Base-by-base conservation (phyloP, 2,888 invertebrate species). In the Endomychus coccineus region DNA sequence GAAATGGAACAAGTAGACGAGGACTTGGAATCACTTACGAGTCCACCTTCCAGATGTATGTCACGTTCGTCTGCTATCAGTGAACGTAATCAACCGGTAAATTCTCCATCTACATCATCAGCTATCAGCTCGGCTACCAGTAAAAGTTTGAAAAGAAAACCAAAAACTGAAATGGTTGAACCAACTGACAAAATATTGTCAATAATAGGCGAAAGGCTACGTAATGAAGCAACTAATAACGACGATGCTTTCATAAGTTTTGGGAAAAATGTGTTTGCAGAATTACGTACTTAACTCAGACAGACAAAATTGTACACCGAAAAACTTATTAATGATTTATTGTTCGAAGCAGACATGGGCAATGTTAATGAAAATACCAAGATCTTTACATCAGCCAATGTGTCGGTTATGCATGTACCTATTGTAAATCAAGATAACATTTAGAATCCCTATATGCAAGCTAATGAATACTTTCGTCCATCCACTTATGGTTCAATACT, bases 281-380 rank as follows among this genome's bases (percentile, higher is more conserved):
- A 36, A 14, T 10, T 36, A 9, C 1, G 31, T 10, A 36, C 12
- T 6, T 14, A 34, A 13, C 21, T 19, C 14, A 16, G 14, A 4
- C 32, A 36, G 11, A 36, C 22, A 21, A 31, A 33, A 22, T 10
- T 36, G 2, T 34, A 34, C 16, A 16, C 30, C 7, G 36, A 36
- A 14, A 36, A 36, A 15, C 22, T 36, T 12, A 36, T 36, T 15
- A 33, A 36, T 36, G 36, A 36, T 17, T n/a, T 36, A 3, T 4
- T 36, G 19, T 36, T 36, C 21, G 25, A 36, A 33, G 36, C 36
- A 17, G 32, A 36, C 17, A 11, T 36, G 32, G 30, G 31, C n/a
- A 12, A 33, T 17, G 15, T 36, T 12, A 17, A 16, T 13, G 5
- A 17, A 34, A 9, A 31, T 21, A 36, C 31, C 11, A 34, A 16